A percentile compares a stretch with the other conserved stretches of the same genome.
Conservation (phyloP, 1,140 invertebrate species). For the Panulirus ornatus region DNA sequence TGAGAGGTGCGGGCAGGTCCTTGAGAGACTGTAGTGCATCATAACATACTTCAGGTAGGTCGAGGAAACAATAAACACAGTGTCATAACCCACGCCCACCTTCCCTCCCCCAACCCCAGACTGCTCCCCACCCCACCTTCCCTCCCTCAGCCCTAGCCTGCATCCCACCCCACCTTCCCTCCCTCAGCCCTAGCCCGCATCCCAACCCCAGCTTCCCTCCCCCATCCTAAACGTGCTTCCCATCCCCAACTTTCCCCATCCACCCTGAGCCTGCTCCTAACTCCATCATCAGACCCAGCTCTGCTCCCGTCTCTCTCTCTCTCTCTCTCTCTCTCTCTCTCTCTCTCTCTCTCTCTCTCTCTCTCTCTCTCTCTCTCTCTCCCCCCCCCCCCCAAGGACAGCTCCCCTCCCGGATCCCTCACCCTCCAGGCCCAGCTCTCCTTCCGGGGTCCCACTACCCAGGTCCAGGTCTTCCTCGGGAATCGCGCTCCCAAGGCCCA, state of each 20-base stretch:
- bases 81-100: constrained; percentile 28
- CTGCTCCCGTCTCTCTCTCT: not conserved
- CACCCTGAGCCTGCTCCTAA: no score
- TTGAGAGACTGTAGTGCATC: constrained; percentile 33
- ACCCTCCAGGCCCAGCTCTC: no score
- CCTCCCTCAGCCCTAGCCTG: not conserved
- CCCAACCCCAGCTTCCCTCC: no score
- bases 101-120: not conserved
- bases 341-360: not conserved
- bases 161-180: not conserved
- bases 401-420: no score
- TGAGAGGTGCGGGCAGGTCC: constrained; percentile 17
- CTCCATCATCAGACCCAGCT: no score
- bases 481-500: no score
- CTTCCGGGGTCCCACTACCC: no score
- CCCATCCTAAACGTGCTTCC: no score
- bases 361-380: not conserved
- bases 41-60: constrained; percentile 42
- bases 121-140: no score
- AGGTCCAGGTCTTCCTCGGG: no score
- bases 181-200: not conserved
- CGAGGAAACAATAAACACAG: constrained; percentile 24
- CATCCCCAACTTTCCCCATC: no score
- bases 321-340: not conserved
- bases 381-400: no score